Evolutionary conservation across 2,888 invertebrate species (phyloP), one percentile per base, ranked within the genome.

Genomic region (Leptura quadrifasciata): DNA sequence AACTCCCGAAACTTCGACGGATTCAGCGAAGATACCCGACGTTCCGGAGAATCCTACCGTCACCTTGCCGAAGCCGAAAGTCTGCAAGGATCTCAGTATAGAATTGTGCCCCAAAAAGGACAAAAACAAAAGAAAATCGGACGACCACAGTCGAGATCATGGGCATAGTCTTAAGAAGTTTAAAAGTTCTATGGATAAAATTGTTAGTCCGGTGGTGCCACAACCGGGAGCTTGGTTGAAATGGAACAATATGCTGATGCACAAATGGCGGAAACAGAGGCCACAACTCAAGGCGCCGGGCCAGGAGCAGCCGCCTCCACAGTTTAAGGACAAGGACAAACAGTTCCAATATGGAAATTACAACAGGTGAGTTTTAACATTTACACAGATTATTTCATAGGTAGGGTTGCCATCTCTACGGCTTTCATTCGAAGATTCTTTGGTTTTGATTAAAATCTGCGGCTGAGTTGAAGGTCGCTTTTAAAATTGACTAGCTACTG

Each of bases 301-400:
- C 15, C 73, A 73, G 69, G 77, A 79, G 47, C 72, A 75, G 76
- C 73, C 78, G 74, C 90, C 90, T 82, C 94, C 94, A 10, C 92
- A 91, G 76, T 96, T 96, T 89, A 93, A 95, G 83, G 91, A 93
- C 21, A 95, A 95, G 87, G 94, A 95, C 87, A 92, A 93, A 75
- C 93, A 93, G 87, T 98, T 97, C 90, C 95, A 96, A 86, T 98
- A 95, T 91, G 99, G 99, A 74, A 99, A 99, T 90, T 99, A 98
- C 90, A 96, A 97, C 88, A 94, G 96, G 90, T 93, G 84, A 84
- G 78, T 74, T 2, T 15, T 47, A 21, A 17, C 21, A 18, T 47
- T 61, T 27, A 17, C 10, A 17, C 5, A n/a, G n/a, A 47, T 47
- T n/a, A 4, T 31, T n/a, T n/a, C n/a, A n/a, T n/a, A n/a, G n/a